A percentile compares a stretch with the other conserved stretches of the same genome.
phyloP scores from a whole-genome alignment of 1,140 invertebrate genomes.

The Vanessa tameamea region DNA sequence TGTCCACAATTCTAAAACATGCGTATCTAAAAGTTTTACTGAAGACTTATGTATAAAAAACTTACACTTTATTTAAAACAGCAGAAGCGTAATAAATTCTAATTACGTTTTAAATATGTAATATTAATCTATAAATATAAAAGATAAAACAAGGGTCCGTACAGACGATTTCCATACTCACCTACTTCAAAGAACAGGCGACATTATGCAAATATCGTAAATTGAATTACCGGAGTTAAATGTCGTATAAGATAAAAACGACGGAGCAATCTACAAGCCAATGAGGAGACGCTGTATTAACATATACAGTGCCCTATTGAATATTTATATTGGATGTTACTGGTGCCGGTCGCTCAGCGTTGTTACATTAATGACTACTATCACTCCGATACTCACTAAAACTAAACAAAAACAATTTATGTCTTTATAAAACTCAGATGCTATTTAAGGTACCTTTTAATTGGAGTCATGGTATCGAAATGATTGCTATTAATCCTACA shows the following conservation, averaged over 20 bases:
- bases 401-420: not conserved
- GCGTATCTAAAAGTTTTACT: not conserved
- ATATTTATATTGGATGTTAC: conserved; percentile 76
- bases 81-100: not conserved
- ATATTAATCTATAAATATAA: conserved; percentile 32
- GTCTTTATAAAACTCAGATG: not conserved
- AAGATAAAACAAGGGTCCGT: conserved; percentile 36
- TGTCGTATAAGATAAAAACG: conserved; percentile 81
- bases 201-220: conserved; percentile 80
- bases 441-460: not conserved
- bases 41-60: not conserved
- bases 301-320: conserved; percentile 78
- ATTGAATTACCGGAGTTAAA: conserved; percentile 81
- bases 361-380: conserved; percentile 67
- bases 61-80: not conserved
- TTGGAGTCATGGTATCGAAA: too few species aligned
- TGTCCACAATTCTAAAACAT: too few species aligned
- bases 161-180: conserved; percentile 71
- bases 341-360: conserved; percentile 65
- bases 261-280: conserved; percentile 78
- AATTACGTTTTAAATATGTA: conserved; percentile 15
- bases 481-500: too few species aligned
- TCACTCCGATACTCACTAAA: conserved; percentile 32
- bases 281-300: conserved; percentile 75
- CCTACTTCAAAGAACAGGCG: conserved; percentile 69